These are phyloP conservation scores for Pantherophis guttatus DNA, from an alignment of 2,113 vertebrate genomes.

Conservation along the genomic window DNA sequence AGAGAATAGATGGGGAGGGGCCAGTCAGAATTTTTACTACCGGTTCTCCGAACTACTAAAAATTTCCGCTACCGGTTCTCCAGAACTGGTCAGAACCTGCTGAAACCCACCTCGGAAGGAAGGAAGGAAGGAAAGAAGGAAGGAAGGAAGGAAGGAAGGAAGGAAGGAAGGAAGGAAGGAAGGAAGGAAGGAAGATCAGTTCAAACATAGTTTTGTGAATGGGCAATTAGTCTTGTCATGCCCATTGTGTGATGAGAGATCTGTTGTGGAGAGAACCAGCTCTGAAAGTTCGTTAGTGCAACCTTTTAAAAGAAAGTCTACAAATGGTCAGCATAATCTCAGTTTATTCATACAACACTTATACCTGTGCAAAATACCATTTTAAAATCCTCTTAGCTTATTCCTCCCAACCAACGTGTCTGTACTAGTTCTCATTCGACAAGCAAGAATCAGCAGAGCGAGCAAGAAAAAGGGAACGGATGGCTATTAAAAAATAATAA, in stretches of 20 bases:
- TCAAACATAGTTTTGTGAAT: rapidly evolving
- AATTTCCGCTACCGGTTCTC: too few species aligned
- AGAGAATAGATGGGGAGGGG: too few species aligned
- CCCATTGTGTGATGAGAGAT: slow-evolving; percentile 34
- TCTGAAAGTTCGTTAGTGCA: neutral
- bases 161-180: neutral
- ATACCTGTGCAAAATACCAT: neutral
- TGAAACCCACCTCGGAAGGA: neutral
- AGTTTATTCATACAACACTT: neutral
- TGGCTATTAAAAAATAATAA: neutral
- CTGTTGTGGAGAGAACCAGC: neutral
- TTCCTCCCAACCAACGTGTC: neutral
- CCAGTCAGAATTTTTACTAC: too few species aligned
- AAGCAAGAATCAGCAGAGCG: neutral
- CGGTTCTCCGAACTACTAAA: too few species aligned
- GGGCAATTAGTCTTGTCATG: slow-evolving; percentile 18
- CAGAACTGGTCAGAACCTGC: too few species aligned
- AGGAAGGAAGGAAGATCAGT: neutral
- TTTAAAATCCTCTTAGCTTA: neutral
- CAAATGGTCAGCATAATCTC: neutral
- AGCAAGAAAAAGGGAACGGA: neutral
- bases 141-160: neutral
- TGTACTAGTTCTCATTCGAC: neutral
- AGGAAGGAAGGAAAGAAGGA: neutral
- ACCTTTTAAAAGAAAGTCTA: neutral